Conservation (phyloP, 2,888 invertebrate genomes). For the Cerastis rubricosa region DNA sequence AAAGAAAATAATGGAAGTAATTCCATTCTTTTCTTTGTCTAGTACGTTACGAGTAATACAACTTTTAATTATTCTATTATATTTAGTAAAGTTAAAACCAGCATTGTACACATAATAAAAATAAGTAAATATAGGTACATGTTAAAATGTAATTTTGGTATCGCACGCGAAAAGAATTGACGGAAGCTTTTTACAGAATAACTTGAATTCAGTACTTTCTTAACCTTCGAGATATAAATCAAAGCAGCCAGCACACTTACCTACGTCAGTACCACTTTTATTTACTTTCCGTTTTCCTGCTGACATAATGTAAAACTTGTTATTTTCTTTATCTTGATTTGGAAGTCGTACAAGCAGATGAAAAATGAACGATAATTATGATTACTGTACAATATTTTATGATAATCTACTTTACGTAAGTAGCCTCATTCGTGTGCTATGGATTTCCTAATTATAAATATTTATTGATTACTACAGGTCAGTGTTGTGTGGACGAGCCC, state of each 20-base stretch:
- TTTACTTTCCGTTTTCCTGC: slow-evolving; percentile 26
- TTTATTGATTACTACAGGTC: slow-evolving; percentile 8
- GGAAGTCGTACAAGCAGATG: slow-evolving; percentile 14
- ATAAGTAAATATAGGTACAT: neutral
- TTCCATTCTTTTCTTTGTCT: no score
- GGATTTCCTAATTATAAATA: slow-evolving; percentile 16
- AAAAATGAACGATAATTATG: slow-evolving; percentile 13
- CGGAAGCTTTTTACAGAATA: slow-evolving; percentile 47
- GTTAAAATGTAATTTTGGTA: slow-evolving; percentile 15
- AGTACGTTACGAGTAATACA: neutral
- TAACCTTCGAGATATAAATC: slow-evolving; percentile 44
- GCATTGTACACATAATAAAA: neutral
- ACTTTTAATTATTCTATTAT: neutral
- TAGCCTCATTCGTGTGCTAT: neutral
- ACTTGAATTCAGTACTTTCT: slow-evolving; percentile 39
- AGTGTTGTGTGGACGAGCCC: slow-evolving; percentile 10
- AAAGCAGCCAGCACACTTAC: slow-evolving; percentile 3
- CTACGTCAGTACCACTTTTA: slow-evolving; percentile 13
- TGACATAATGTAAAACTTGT: slow-evolving; percentile 29
- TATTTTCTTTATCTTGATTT: slow-evolving; percentile 34
- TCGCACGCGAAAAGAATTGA: slow-evolving; percentile 35
- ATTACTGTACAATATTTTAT: slow-evolving; percentile 10
- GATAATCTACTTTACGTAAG: neutral
- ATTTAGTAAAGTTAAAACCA: neutral
- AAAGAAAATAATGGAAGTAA: no score